Base-by-base conservation (phyloP, 2,797 vertebrate species). In the Nannoperca australis region DNA sequence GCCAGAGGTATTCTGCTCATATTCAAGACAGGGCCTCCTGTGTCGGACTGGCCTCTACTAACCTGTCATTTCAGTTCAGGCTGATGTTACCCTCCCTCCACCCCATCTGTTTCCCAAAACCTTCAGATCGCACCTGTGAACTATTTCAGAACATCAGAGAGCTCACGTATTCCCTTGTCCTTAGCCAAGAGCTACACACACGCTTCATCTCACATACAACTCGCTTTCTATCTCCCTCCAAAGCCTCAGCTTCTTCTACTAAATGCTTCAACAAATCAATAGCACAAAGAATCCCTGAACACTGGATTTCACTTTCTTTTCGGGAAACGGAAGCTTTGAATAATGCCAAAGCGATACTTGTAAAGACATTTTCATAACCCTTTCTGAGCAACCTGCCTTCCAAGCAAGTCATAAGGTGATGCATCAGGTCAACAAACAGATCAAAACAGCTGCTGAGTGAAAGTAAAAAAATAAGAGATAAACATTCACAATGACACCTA, bases 101-200 rank as follows among this genome's bases (percentile, higher is more conserved):
- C 17, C 88, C 85, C 90, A 88, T 90, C 90, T 87, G 86, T 84
- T 91, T 88, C 87, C 79, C 78, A 90, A 91, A 84, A 76, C 81
- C 77, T 89, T 45, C 84, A 84, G 69, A 88, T 89, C 93, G 86
- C 93, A 95, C 94, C 94, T 94, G 93, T 91, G 92, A 93, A 93
- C 91, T 91, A 94, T 94, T 95, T 93, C 88, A 74, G 77, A 90
- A 89, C 88, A 92, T 92, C 86, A 86, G 86, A 91, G 82, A 78
- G 83, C 86, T 88, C 85, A 34, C 85, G 81, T 81, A 82, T 83
- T 88, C 83, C 79, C 47, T 64, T 17, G 64, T 76, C 82, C 86
- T 88, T 61, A 53, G 45, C 72, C 3, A 50, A 73, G 76, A 77
- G 64, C 73, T 65, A 50, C 75, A 49, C 60, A 74, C 78, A 70